Percentiles rank a stretch among this genome's conserved stretches.
Evolutionary conservation across 2,888 invertebrate genomes (phyloP).

Genomic region (Furcula furcula): DNA sequence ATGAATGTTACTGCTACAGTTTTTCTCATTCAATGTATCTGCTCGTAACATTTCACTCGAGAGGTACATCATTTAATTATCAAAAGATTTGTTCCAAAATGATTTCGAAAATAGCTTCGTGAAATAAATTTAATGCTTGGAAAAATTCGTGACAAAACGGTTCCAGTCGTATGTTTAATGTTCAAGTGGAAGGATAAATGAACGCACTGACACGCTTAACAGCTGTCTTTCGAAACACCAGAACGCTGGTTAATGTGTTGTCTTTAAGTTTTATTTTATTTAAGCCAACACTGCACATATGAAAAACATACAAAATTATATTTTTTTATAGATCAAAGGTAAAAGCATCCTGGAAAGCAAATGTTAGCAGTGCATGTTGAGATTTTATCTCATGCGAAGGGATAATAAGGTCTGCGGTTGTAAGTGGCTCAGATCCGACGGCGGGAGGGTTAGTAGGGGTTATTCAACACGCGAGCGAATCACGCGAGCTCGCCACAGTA

Average conservation of each 20-base stretch:
- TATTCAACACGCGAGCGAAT: conserved; percentile 64
- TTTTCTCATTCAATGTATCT: neutral
- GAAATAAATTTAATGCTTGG: conserved; percentile 40
- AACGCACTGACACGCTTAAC: conserved; percentile 22
- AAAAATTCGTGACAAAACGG: conserved; percentile 36
- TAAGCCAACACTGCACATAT: conserved; percentile 4
- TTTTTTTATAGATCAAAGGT: conserved; percentile 2
- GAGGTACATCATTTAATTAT: conserved; percentile 10
- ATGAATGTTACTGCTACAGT: conserved; percentile 9
- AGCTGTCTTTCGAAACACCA: conserved; percentile 28
- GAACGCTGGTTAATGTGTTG: conserved; percentile 15
- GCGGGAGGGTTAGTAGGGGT: conserved; percentile 50
- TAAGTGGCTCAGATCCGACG: conserved; percentile 51
- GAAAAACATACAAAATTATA: neutral
- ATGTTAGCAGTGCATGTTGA: conserved; percentile 40
- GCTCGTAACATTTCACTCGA: neutral
- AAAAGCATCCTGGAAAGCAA: conserved; percentile 23
- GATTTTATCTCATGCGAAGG: conserved; percentile 51
- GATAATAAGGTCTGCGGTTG: conserved; percentile 56
- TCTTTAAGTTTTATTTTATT: conserved; percentile 8
- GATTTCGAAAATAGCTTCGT: conserved; percentile 33
- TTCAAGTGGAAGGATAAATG: conserved; percentile 28
- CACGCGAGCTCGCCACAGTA: conserved; percentile 75
- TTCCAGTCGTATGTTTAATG: conserved; percentile 25
- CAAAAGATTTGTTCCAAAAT: conserved; percentile 29